Conservation (phyloP, 2,888 invertebrate genomes). For the Octonoba sinensis region DNA sequence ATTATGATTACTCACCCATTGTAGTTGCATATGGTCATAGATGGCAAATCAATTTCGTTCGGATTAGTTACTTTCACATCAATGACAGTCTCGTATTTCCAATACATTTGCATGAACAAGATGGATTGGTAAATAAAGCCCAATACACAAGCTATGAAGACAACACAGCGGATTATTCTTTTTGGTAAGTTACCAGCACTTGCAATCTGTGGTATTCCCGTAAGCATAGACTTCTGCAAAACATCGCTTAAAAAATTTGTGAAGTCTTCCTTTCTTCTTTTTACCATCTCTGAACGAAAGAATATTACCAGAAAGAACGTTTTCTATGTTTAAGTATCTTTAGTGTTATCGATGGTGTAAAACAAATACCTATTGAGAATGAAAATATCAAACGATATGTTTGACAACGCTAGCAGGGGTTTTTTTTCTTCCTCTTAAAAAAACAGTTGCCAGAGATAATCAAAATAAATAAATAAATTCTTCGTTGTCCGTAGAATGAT, state of each 20-base stretch:
- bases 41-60: conserved; percentile 2
- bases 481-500: too few relatives aligned
- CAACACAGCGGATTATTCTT: conserved; percentile 22
- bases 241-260: conserved; percentile 20
- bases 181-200: conserved; percentile 10
- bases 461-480: too few relatives aligned
- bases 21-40: conserved; percentile 26
- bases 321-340: not conserved
- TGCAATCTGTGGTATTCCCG: conserved; percentile 48
- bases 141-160: conserved; percentile 35
- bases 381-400: too few relatives aligned
- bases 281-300: conserved; percentile 9
- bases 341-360: too few relatives aligned
- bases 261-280: conserved; percentile 21
- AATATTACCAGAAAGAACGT: not conserved
- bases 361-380: too few relatives aligned
- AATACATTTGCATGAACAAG: conserved; percentile 40
- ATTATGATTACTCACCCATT: conserved; percentile 21
- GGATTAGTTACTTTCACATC: conserved; percentile 30
- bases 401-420: too few relatives aligned
- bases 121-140: conserved; percentile 53
- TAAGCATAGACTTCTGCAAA: conserved; percentile 55
- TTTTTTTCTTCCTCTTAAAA: too few relatives aligned
- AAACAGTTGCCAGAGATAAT: too few relatives aligned
- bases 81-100: conserved; percentile 32